These are phyloP conservation scores for Hirudinaria manillensis DNA, from an alignment of 2,888 invertebrate species.

Conservation along the genomic window DNA sequence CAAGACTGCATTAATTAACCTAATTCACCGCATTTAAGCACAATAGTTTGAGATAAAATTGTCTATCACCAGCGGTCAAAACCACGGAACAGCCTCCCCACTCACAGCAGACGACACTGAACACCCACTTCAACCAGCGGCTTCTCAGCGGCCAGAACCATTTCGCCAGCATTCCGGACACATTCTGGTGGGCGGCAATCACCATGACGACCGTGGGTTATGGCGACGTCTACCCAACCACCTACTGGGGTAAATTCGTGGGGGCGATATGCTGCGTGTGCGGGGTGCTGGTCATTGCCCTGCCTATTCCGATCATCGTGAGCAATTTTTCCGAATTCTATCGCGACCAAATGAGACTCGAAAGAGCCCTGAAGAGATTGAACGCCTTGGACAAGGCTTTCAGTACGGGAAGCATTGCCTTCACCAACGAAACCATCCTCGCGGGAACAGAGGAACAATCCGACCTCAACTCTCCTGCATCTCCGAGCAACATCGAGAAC, in stretches of 20 bases:
- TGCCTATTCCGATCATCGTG: constrained; percentile 99
- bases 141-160: constrained; percentile 63
- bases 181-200: constrained; percentile 99
- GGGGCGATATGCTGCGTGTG: constrained; percentile 99
- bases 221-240: constrained; percentile 95
- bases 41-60: not conserved
- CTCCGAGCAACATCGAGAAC: not conserved
- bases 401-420: constrained; percentile 93
- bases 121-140: constrained; percentile 21
- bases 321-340: constrained; percentile 99
- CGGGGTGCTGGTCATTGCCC: constrained; percentile 99
- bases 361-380: constrained; percentile 91
- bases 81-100: not conserved
- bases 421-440: constrained; percentile 48
- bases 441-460: not conserved
- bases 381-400: constrained; percentile 95
- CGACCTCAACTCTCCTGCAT: not conserved
- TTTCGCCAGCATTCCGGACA: constrained; percentile 97
- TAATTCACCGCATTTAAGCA: too few species aligned
- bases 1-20: too few species aligned
- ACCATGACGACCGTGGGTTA: constrained; percentile 74
- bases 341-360: constrained; percentile 98
- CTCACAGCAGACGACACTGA: constrained; percentile 4
- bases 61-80: not conserved
- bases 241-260: constrained; percentile 96